These are phyloP conservation scores for Matsumurasca onukii DNA, from an alignment of 1,140 invertebrate genomes.

Conservation along the genomic window DNA sequence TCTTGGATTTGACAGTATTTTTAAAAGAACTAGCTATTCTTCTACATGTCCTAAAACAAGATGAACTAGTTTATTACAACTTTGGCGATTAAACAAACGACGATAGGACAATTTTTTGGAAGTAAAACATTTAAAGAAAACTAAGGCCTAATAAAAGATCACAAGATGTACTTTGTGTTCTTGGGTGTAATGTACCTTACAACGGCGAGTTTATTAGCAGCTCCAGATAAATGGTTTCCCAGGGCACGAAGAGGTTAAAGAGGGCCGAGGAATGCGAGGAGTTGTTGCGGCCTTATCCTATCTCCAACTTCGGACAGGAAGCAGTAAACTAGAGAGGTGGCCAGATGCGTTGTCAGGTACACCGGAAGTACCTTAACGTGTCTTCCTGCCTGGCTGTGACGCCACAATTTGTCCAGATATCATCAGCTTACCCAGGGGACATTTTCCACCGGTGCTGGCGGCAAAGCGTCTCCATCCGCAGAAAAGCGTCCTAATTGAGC, in stretches of 20 bases:
- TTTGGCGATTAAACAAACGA: too few species aligned
- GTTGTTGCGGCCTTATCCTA: neutral
- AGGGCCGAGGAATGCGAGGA: neutral
- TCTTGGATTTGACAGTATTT: too few species aligned
- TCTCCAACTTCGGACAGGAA: neutral
- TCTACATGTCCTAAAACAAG: too few species aligned
- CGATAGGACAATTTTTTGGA: too few species aligned
- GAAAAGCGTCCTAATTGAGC: constrained; percentile 4
- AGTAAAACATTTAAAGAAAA: too few species aligned
- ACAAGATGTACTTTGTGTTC: too few species aligned
- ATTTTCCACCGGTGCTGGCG: constrained; percentile 10
- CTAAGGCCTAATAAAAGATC: too few species aligned
- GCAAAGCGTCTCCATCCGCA: constrained; percentile 15
- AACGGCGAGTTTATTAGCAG: neutral
- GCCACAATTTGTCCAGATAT: constrained; percentile 25
- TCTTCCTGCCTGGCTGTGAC: constrained; percentile 17
- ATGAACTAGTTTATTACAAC: too few species aligned
- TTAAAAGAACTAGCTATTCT: too few species aligned
- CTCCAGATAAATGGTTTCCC: neutral
- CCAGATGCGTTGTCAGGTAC: constrained; percentile 23
- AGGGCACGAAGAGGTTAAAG: neutral
- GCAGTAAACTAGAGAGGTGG: neutral
- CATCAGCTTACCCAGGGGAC: constrained; percentile 12
- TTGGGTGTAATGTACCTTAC: too few species aligned
- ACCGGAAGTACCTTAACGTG: constrained; percentile 22